A percentile compares a stretch with the other conserved stretches of the same genome.
These are phyloP conservation scores for Macropodus opercularis DNA, from an alignment of 2,797 vertebrate species.

Conservation along the genomic window DNA sequence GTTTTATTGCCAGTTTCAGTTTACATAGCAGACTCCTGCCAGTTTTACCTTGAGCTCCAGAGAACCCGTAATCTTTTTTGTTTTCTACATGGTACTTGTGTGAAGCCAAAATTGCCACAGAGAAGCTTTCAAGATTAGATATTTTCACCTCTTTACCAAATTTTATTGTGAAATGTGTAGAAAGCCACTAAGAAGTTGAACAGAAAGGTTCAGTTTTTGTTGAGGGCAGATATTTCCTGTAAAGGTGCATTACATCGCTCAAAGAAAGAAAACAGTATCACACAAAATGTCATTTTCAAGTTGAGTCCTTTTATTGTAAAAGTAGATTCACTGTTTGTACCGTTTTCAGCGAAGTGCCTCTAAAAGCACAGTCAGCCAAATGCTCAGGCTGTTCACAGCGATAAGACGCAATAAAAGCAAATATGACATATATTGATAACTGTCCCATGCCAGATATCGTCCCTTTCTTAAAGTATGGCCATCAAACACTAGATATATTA, in stretches of 20 bases:
- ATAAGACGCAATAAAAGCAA: not conserved
- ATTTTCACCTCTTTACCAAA: too few relatives aligned
- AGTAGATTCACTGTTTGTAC: conserved; percentile 13
- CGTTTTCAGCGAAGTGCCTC: conserved; percentile 7
- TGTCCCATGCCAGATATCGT: not conserved
- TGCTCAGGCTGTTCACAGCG: conserved; percentile 1
- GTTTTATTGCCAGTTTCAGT: not conserved
- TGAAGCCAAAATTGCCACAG: too few relatives aligned
- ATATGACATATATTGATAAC: not conserved
- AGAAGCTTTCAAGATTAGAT: too few relatives aligned
- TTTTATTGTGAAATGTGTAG: too few relatives aligned
- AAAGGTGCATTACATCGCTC: too few relatives aligned
- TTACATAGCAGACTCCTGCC: not conserved
- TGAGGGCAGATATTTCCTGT: too few relatives aligned
- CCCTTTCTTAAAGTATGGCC: conserved; percentile 13
- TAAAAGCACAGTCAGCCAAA: conserved; percentile 7
- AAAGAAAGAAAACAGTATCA: too few relatives aligned
- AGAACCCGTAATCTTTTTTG: not conserved
- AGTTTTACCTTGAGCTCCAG: not conserved
- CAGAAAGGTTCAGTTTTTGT: too few relatives aligned
- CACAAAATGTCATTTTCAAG: conserved; percentile 5
- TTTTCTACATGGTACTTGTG: too few relatives aligned
- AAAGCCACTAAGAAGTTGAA: too few relatives aligned
- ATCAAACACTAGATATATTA: not conserved
- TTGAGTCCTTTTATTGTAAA: conserved; percentile 55